Conservation (phyloP, 1,140 invertebrate genomes). For the Bombus sylvicola region DNA sequence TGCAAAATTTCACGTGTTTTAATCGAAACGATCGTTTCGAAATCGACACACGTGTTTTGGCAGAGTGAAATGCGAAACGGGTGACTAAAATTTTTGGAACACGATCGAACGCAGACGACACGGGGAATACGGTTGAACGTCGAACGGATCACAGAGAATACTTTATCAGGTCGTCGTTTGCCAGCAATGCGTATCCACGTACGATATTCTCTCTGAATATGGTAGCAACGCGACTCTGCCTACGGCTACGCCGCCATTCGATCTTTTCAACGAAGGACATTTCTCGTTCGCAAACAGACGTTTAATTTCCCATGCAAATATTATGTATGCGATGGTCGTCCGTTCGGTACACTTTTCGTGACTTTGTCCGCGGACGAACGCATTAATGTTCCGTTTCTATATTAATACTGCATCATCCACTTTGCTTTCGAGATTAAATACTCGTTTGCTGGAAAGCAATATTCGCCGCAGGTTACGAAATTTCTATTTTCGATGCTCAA, state of each 20-base stretch:
- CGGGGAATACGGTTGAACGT: conserved; percentile 20
- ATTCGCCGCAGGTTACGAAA: not conserved
- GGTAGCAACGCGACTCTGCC: conserved; percentile 57
- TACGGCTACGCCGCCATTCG: conserved; percentile 62
- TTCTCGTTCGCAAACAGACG: conserved; percentile 74
- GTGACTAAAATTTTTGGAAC: conserved; percentile 26
- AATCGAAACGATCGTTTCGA: not conserved
- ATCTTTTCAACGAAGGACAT: conserved; percentile 65
- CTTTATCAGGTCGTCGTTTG: conserved; percentile 68
- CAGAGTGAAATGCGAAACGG: not conserved
- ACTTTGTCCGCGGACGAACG: conserved; percentile 52
- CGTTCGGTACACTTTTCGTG: conserved; percentile 48
- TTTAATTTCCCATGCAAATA: conserved; percentile 79
- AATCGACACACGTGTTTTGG: not conserved
- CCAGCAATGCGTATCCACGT: conserved; percentile 50
- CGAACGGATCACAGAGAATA: conserved; percentile 74
- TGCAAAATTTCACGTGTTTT: not conserved
- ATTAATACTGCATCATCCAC: conserved; percentile 40
- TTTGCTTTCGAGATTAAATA: conserved; percentile 3
- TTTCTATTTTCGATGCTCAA: not conserved
- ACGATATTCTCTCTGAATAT: conserved; percentile 72
- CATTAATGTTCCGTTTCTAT: conserved; percentile 56
- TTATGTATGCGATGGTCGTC: conserved; percentile 51
- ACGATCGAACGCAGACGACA: conserved; percentile 37
- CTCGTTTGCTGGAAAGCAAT: not conserved